phyloP scores from a whole-genome alignment of 2,113 vertebrate genomes.

The Pristiophorus japonicus region DNA sequence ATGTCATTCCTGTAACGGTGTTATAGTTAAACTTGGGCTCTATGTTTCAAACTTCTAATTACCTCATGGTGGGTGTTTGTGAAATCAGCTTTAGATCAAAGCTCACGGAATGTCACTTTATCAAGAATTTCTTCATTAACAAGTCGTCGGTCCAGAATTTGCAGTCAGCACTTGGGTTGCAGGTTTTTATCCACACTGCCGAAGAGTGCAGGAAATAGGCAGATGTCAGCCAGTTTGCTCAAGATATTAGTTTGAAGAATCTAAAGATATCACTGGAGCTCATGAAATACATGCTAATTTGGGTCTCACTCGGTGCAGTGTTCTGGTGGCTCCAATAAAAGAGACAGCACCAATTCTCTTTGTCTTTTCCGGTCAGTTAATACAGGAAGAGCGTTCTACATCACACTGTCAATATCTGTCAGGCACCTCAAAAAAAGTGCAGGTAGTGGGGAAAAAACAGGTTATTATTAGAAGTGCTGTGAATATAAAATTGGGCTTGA shows the following conservation, averaged over 20 bases:
- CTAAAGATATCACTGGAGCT: not conserved
- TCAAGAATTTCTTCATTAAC: constrained; percentile 23
- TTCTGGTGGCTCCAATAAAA: not conserved
- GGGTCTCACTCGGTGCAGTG: not conserved
- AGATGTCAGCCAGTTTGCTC: not conserved
- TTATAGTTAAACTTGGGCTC: not conserved
- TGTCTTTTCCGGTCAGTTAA: not conserved
- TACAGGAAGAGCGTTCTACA: not conserved
- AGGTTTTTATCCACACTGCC: not conserved
- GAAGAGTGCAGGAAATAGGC: not conserved
- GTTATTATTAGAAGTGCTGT: not conserved
- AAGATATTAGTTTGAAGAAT: not conserved
- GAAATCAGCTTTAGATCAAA: constrained; percentile 17
- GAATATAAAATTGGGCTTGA: not conserved
- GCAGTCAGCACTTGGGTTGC: not conserved
- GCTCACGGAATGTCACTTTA: constrained; percentile 8
- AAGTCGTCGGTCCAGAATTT: not conserved
- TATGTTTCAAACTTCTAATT: not conserved
- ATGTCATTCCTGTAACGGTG: not conserved
- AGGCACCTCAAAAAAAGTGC: not conserved
- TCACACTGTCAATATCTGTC: not conserved
- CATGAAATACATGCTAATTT: not conserved
- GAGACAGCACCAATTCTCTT: not conserved
- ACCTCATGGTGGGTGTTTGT: constrained; percentile 23
- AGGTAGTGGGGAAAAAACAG: not conserved